Percentiles rank a stretch among this genome's conserved stretches.
phyloP scores from a whole-genome alignment of 92 coral and sea anemone species.

The Isaurus tuberculatus region DNA sequence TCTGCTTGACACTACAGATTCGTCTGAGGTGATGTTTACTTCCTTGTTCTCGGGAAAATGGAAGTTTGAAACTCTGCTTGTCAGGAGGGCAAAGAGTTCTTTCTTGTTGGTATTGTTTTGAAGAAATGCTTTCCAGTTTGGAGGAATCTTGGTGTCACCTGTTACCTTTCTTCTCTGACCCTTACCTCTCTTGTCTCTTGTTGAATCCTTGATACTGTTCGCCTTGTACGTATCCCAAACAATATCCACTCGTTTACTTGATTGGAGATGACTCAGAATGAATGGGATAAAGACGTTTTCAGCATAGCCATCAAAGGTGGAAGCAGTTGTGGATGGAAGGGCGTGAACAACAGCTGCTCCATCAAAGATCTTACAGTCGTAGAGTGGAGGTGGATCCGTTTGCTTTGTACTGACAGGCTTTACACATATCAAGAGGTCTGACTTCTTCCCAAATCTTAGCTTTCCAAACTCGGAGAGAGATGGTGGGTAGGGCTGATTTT shows the following conservation, averaged over 20 bases:
- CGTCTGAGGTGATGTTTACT: constrained; percentile 6
- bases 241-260: constrained; percentile 39
- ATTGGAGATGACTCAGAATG: constrained; percentile 30
- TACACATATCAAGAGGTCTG: constrained; percentile 45
- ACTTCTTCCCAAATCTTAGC: constrained; percentile 51
- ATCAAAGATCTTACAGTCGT: constrained; percentile 60
- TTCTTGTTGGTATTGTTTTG: constrained; percentile 49
- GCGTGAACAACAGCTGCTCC: constrained; percentile 36
- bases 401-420: constrained; percentile 29
- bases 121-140: constrained; percentile 60
- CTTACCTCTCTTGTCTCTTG: constrained; percentile 51
- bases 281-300: constrained; percentile 57
- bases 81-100: constrained; percentile 61
- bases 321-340: constrained; percentile 32
- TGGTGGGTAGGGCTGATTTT: constrained; percentile 3
- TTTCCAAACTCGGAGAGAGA: constrained; percentile 19
- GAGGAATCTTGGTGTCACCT: constrained; percentile 62
- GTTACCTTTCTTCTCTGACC: constrained; percentile 56
- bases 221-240: constrained; percentile 52
- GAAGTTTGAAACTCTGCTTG: constrained; percentile 55
- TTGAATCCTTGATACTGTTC: constrained; percentile 44
- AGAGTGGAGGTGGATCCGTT: constrained; percentile 37
- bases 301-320: constrained; percentile 43
- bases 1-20: constrained; percentile 32
- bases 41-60: constrained; percentile 27